Conservation (phyloP, 1,140 invertebrate species). For the Drosophila pallidifrons region DNA sequence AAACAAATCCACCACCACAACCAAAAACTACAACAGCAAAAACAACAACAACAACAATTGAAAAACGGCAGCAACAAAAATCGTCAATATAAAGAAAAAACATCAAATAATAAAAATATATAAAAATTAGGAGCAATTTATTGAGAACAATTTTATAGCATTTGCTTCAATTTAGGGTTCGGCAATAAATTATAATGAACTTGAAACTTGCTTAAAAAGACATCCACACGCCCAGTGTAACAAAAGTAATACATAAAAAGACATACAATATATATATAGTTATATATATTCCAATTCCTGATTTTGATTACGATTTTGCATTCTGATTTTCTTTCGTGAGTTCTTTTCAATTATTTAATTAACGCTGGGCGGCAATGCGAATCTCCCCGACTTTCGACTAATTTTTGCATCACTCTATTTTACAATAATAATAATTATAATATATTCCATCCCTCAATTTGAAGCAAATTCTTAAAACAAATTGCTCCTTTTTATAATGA, state of each 20-base stretch:
- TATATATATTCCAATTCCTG: slow-evolving; percentile 20
- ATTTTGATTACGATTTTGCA: background rate
- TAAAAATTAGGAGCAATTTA: slow-evolving; percentile 70
- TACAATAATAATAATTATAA: background rate
- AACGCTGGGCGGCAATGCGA: slow-evolving; percentile 76
- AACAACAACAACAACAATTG: slow-evolving; percentile 54
- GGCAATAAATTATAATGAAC: slow-evolving; percentile 4
- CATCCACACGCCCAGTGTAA: slow-evolving; percentile 64
- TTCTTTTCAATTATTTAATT: slow-evolving; percentile 43
- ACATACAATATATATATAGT: background rate
- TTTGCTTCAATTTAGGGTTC: slow-evolving; percentile 35
- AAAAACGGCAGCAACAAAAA: slow-evolving; percentile 37
- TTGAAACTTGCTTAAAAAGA: slow-evolving; percentile 25
- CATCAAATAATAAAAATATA: slow-evolving; percentile 30
- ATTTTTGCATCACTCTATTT: slow-evolving; percentile 50
- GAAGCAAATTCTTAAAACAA: slow-evolving; percentile 77
- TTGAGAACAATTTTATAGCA: slow-evolving; percentile 7
- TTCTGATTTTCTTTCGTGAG: slow-evolving; percentile 5
- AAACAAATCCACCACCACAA: slow-evolving; percentile 43
- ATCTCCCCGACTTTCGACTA: slow-evolving; percentile 23
- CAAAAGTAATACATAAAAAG: slow-evolving; percentile 19
- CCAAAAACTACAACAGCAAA: slow-evolving; percentile 40
- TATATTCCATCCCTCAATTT: slow-evolving; percentile 36
- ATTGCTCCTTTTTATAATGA: slow-evolving; percentile 75
- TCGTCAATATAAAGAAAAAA: slow-evolving; percentile 48